Evolutionary conservation across 2,797 vertebrate species (phyloP).

Genomic region (Picus viridis): DNA sequence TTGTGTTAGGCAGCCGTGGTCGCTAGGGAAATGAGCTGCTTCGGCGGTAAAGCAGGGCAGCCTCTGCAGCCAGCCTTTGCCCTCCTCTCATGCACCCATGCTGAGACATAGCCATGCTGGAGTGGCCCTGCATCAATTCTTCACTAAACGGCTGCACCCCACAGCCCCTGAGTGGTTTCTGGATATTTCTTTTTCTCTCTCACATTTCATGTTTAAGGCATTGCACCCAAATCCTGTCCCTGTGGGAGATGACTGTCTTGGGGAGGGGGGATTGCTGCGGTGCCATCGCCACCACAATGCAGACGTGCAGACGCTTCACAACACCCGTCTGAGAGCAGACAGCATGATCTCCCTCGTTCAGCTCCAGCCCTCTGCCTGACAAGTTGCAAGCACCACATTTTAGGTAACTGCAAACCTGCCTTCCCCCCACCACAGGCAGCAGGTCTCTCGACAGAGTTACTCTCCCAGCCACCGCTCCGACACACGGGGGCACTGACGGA

Average conservation of each 20-base stretch:
- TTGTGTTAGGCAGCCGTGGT: rapidly evolving
- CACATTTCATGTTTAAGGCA: rapidly evolving
- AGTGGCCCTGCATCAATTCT: rapidly evolving
- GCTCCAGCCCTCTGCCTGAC: background rate
- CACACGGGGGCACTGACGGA: conserved; percentile 59
- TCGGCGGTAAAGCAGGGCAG: rapidly evolving
- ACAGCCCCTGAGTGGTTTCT: rapidly evolving
- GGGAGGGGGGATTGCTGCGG: background rate
- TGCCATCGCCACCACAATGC: rapidly evolving
- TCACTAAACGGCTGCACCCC: background rate
- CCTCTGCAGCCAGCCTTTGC: background rate
- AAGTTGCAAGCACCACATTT: rapidly evolving
- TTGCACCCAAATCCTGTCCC: background rate
- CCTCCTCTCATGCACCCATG: background rate
- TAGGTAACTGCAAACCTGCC: background rate
- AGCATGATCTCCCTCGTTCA: rapidly evolving
- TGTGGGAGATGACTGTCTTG: rapidly evolving
- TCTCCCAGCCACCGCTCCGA: background rate
- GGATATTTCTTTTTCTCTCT: background rate
- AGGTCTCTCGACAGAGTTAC: background rate
- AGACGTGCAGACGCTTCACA: rapidly evolving
- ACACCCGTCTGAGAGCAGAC: background rate
- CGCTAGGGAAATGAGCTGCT: background rate
- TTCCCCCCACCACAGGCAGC: rapidly evolving
- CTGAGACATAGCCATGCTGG: background rate